Base-by-base conservation (phyloP, 2,797 vertebrate species). In the Toxotes lorentzi region DNA sequence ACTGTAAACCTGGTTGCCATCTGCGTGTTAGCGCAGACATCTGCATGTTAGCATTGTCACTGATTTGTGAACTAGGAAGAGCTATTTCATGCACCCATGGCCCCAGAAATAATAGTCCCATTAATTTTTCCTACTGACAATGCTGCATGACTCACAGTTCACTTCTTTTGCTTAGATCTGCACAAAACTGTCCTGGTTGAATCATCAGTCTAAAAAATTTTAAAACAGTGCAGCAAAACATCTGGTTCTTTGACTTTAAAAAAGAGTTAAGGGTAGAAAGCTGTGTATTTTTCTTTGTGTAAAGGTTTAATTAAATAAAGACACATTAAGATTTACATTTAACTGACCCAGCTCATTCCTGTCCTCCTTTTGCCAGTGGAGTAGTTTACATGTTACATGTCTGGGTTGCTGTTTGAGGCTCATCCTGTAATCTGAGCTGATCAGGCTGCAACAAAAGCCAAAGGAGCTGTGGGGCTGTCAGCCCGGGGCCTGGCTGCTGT, bases 381-480 rank as follows among this genome's bases (percentile, higher is more conserved):
- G 57, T 76, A 72, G 86, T 79, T 90, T 79, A 65, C n/a, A n/a
- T 35, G 81, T 92, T 93, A 77, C 88, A 88, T 82, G 57, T 88
- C 78, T 72, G 60, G 54, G 45, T 57, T 68, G 23, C 67, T 85
- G 62, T 85, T 45, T 84, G 47, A 68, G 71, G 75, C 64, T 79
- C 64, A 73, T 74, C 60, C 76, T 84, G 82, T 86, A 88, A 90
- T 79, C 69, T 53, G 87, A 89, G 85, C 78, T 74, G 81, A 93
- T 79, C 56, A 35, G 76, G 69, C 76, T 62, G 74, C 63, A 89
- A 83, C 82, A 77, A 79, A 91, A 91, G 64, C 80, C 73, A 41
- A 71, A 73, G 75, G 38, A 79, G 79, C 82, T 62, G 72, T 16
- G 38, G 60, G 92, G 93, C 93, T 93, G 87, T 89, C 86, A 76